These are phyloP conservation scores for Sphaerophoria rueppellii DNA, from an alignment of 2,888 invertebrate species.

Conservation along the genomic window DNA sequence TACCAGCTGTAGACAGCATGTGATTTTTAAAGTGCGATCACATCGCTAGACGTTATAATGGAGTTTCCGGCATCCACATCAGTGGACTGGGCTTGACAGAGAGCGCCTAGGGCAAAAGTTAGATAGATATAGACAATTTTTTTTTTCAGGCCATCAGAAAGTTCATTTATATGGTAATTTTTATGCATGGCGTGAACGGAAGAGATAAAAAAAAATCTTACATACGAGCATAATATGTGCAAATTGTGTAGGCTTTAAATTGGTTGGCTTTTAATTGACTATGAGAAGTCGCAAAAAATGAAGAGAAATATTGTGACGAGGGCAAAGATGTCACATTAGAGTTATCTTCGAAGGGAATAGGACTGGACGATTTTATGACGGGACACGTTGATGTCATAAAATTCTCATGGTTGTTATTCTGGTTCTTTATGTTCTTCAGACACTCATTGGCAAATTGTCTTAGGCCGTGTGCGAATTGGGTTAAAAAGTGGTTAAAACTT, in stretches of 20 bases:
- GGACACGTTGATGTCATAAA: no score
- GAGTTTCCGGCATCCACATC: constrained; percentile 28
- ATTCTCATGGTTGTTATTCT: no score
- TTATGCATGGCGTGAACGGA: constrained; percentile 4
- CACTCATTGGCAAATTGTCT: no score
- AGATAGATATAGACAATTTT: constrained; percentile 30
- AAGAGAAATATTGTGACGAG: not conserved
- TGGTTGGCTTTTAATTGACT: constrained; percentile 4
- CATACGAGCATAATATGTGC: not conserved
- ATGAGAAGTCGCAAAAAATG: not conserved
- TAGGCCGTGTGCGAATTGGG: no score
- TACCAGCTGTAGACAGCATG: constrained; percentile 27
- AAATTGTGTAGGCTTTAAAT: constrained; percentile 17
- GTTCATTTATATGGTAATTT: constrained; percentile 45
- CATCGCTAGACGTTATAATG: constrained; percentile 14
- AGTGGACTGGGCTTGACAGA: constrained; percentile 18
- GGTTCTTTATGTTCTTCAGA: no score
- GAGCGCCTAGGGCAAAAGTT: constrained; percentile 25
- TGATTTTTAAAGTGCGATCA: constrained; percentile 33
- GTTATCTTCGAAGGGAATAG: not conserved
- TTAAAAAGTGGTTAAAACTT: no score
- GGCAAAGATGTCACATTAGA: not conserved
- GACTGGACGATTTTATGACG: no score
- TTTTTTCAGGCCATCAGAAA: constrained; percentile 5
- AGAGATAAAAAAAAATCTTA: constrained; percentile 3